These are phyloP conservation scores for Excalfactoria chinensis DNA, from an alignment of 2,113 vertebrate species.

Conservation along the genomic window DNA sequence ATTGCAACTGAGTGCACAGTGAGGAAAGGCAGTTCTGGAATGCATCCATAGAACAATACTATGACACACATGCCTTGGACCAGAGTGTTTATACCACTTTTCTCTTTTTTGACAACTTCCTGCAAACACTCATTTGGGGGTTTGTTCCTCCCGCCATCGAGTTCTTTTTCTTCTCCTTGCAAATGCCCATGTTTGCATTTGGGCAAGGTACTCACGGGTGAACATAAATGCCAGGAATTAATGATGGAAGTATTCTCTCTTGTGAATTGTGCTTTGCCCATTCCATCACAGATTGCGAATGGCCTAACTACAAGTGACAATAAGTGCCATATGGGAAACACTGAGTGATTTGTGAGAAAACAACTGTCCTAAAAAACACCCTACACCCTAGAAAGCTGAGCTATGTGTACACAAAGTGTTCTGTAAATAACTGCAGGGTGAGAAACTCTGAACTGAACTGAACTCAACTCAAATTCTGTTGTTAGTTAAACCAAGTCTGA, in stretches of 20 bases:
- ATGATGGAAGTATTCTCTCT: not conserved
- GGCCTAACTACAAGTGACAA: not conserved
- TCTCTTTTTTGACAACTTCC: slow-evolving; percentile 25
- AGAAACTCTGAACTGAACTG: not conserved
- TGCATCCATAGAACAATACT: not conserved
- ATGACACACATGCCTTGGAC: not conserved
- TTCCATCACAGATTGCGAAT: not conserved
- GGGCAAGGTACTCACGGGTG: not conserved
- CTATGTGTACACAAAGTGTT: not conserved
- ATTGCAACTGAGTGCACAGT: not conserved
- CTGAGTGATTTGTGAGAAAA: not conserved
- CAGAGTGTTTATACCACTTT: not conserved
- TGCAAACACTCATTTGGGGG: not conserved
- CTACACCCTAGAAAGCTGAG: not conserved
- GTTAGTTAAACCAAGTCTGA: not conserved
- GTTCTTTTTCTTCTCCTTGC: slow-evolving; percentile 1
- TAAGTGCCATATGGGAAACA: not conserved
- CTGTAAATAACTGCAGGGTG: not conserved
- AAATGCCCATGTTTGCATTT: not conserved
- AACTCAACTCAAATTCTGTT: not conserved
- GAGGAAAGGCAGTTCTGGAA: slow-evolving; percentile 12
- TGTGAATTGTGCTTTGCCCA: not conserved
- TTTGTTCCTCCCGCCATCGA: not conserved
- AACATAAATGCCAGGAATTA: not conserved
- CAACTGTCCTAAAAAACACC: not conserved